Conservation (phyloP, 2,797 vertebrate species). For the Oreochromis mossambicus region DNA sequence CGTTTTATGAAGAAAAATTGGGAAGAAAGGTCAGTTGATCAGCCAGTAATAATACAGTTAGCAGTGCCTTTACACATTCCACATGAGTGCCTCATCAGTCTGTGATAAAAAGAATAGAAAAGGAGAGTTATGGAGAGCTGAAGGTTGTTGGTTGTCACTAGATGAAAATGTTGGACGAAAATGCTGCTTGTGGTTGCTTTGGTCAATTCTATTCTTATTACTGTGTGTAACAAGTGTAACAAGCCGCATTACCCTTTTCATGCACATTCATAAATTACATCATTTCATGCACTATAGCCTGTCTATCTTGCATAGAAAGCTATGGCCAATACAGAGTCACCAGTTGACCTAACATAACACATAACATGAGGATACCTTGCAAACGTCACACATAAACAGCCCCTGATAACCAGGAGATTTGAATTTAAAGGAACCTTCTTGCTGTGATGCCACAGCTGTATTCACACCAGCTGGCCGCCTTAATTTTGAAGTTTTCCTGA, state of each 20-base stretch:
- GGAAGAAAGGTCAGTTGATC: neutral
- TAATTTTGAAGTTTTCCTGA: neutral
- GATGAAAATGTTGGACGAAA: neutral
- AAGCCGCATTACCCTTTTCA: neutral
- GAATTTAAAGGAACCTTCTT: neutral
- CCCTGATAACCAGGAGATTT: neutral
- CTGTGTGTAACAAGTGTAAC: neutral
- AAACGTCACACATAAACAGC: neutral
- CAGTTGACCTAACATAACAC: neutral
- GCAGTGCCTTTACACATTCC: neutral
- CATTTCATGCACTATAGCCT: neutral
- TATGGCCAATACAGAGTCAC: neutral
- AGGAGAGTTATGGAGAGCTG: rapidly evolving
- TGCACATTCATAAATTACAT: neutral
- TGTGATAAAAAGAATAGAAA: neutral
- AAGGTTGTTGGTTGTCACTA: neutral
- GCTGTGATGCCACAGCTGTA: neutral
- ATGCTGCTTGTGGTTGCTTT: neutral
- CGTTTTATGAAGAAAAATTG: neutral
- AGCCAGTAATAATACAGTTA: neutral
- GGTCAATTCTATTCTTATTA: neutral
- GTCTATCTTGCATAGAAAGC: neutral
- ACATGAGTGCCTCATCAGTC: neutral
- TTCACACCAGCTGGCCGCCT: neutral
- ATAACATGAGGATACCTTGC: neutral